These are phyloP conservation scores for Anorthoa munda DNA, from an alignment of 2,888 invertebrate species.

Conservation along the genomic window DNA sequence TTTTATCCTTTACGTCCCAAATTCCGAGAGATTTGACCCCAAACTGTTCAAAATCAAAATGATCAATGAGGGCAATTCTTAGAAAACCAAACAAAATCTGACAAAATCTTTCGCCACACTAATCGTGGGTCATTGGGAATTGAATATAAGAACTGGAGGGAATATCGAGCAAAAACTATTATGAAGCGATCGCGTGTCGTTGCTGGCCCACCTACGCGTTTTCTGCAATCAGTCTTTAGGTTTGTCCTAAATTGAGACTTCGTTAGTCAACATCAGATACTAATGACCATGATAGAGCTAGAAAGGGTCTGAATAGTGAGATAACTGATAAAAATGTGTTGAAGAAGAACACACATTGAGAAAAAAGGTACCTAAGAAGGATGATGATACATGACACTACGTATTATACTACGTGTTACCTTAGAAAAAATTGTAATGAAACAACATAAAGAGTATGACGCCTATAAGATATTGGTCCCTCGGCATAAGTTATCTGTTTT, in stretches of 20 bases:
- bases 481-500: no score
- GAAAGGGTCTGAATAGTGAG: not conserved
- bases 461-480: no score
- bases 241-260: constrained; percentile 1
- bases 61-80: not conserved
- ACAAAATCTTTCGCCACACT: not conserved
- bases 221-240: not conserved
- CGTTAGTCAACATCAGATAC: not conserved
- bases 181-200: constrained; percentile 23
- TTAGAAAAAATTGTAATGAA: no score
- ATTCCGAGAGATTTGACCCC: not conserved
- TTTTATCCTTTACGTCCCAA: not conserved
- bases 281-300: not conserved
- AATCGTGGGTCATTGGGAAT: constrained; percentile 2
- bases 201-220: not conserved
- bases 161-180: constrained; percentile 29
- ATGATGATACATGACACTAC: no score
- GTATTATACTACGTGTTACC: no score
- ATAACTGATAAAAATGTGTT: no score
- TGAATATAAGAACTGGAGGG: constrained; percentile 17
- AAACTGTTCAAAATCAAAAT: constrained; percentile 12
- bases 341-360: no score
- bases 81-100: constrained; percentile 10
- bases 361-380: no score
- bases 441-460: no score